Evolutionary conservation across 2,113 vertebrate species (phyloP), one percentile per base, ranked within the genome.

Genomic region (Ammodytes marinus): DNA sequence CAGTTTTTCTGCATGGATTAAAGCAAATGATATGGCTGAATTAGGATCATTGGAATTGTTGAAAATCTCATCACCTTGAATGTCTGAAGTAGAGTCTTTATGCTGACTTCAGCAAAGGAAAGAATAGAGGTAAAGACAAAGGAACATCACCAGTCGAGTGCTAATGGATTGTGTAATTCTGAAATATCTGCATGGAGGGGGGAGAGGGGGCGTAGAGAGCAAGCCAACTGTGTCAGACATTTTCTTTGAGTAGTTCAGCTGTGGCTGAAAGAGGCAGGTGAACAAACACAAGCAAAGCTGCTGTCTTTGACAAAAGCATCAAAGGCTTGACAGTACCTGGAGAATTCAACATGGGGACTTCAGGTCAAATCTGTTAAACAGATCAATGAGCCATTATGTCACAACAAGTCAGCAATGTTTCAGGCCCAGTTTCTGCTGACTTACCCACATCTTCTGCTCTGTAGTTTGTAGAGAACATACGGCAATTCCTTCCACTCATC

Each of bases 1-100:
- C 87, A 93, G 72, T 83, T 93, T 95, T 77, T 94, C 98, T 99
- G 86, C 82, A 89, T 71, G 74, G 83, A 82, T 74, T 58, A 82
- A 90, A 91, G 80, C 73, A 91, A 89, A 89, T 57, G 54, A 89
- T 83, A 77, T 69, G 69, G 66, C 69, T 86, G 67, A 79, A 85
- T 87, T 79, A 86, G 76, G 46, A 91, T 85, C 49, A 57, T 11
- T 69, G 50, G 19, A 84, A 82, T 65, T 80, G 71, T 73, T 75
- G 69, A 86, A 79, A 84, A 64, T 74, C 49, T 74, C 69, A 81
- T 88, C 69, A 55, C 55, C 82, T 84, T 77, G 64, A 61, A 86
- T 80, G 74, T 83, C 49, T 66, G 43, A 82, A 76, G 59, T 73
- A 50, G 76, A 85, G 43, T 83, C 15, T 80, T 91, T 79, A 59